These are phyloP conservation scores for Amblyjoppa fuscipennis DNA, from an alignment of 2,888 invertebrate genomes.

Conservation along the genomic window DNA sequence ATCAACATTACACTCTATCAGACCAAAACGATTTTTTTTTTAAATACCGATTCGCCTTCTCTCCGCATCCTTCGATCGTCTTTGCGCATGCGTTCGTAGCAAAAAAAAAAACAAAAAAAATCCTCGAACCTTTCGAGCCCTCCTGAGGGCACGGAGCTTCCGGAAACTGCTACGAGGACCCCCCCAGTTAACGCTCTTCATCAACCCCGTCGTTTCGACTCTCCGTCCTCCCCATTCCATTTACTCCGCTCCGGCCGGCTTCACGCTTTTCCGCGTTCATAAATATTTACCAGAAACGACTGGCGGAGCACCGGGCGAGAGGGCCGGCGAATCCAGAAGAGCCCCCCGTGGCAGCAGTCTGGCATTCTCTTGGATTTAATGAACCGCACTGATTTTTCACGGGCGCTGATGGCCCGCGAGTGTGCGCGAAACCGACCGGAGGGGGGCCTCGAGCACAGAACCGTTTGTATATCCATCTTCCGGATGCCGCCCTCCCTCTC, in stretches of 20 bases:
- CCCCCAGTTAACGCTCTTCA: slow-evolving; percentile 39
- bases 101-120: slow-evolving; percentile 35
- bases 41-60: no score
- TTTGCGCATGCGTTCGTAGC: background rate
- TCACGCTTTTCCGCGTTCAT: slow-evolving; percentile 78
- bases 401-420: slow-evolving; percentile 71
- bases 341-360: slow-evolving; percentile 67
- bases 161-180: slow-evolving; percentile 44
- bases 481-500: slow-evolving; percentile 60
- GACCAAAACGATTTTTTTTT: no score
- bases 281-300: slow-evolving; percentile 81
- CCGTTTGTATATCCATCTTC: slow-evolving; percentile 77
- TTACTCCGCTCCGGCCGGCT: slow-evolving; percentile 39
- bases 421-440: slow-evolving; percentile 47
- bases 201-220: slow-evolving; percentile 5
- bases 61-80: no score
- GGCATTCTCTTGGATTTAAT: slow-evolving; percentile 82
- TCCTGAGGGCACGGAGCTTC: background rate
- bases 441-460: slow-evolving; percentile 60
- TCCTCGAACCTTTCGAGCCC: slow-evolving; percentile 4
- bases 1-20: no score
- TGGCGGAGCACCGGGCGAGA: slow-evolving; percentile 43
- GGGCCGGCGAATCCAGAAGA: slow-evolving; percentile 52
- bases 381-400: slow-evolving; percentile 83
- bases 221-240: slow-evolving; percentile 24